Evolutionary conservation across 2,888 invertebrate species (phyloP).

Genomic region (Pocota personata): DNA sequence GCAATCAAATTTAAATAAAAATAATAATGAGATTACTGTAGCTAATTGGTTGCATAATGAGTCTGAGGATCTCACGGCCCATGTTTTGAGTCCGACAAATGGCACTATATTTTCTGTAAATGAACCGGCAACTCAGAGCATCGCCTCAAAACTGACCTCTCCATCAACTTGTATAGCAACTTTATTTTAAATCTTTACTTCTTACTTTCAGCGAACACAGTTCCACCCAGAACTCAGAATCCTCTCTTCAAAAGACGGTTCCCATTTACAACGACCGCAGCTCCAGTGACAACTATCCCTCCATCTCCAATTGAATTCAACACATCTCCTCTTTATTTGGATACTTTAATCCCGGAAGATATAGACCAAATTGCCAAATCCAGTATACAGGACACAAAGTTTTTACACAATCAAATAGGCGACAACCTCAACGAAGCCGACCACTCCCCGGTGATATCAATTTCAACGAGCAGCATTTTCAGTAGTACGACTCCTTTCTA

Average conservation of each 20-base stretch:
- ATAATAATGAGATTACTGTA: too few species aligned
- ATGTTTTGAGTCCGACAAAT: too few species aligned
- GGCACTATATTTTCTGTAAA: too few species aligned
- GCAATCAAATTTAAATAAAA: too few species aligned
- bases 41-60: too few species aligned
- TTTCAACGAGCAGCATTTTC: constrained; percentile 74
- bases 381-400: constrained; percentile 80
- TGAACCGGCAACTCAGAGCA: too few species aligned
- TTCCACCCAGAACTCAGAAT: constrained; percentile 81
- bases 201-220: constrained; percentile 77
- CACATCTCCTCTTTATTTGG: constrained; percentile 60
- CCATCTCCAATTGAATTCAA: constrained; percentile 49
- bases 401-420: constrained; percentile 78
- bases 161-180: too few species aligned
- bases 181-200: background rate
- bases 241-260: constrained; percentile 83
- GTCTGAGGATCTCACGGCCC: too few species aligned
- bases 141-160: too few species aligned
- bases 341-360: constrained; percentile 75
- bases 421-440: constrained; percentile 63
- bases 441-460: constrained; percentile 45
- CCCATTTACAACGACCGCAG: constrained; percentile 77
- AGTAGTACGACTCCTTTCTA: constrained; percentile 67
- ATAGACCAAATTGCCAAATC: constrained; percentile 81
- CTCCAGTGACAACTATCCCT: constrained; percentile 76